Percentiles rank a stretch among this genome's conserved stretches.
Conservation (phyloP, 92 coral and sea anemone species). For the Zoanthus solanderi region DNA sequence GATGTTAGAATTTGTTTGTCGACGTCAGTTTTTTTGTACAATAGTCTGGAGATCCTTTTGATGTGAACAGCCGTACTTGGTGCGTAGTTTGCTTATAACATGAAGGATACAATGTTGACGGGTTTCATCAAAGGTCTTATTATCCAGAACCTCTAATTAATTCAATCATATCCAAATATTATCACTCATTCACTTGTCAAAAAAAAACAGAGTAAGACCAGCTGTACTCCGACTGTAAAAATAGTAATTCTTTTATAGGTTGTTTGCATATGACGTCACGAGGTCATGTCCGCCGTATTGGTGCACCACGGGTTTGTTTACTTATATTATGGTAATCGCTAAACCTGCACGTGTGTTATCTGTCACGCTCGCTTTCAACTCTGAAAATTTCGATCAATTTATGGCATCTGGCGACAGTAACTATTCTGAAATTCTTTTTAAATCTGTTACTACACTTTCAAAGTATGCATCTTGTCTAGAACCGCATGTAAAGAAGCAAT, state of each 20-base stretch:
- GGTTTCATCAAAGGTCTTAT: too few species aligned
- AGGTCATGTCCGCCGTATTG: conserved; percentile 38
- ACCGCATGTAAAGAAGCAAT: conserved; percentile 23
- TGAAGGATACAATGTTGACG: too few species aligned
- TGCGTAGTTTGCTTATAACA: too few species aligned
- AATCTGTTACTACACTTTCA: conserved; percentile 25
- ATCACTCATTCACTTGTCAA: too few species aligned
- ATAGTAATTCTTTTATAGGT: neutral
- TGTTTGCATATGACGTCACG: conserved; percentile 40
- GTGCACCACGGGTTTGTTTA: conserved; percentile 38
- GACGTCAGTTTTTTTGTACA: too few species aligned
- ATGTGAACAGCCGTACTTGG: too few species aligned
- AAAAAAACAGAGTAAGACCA: too few species aligned
- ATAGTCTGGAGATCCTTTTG: too few species aligned
- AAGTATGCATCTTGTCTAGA: conserved; percentile 23
- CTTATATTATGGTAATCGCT: neutral
- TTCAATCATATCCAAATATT: too few species aligned
- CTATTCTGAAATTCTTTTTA: neutral
- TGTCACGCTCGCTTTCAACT: conserved; percentile 18
- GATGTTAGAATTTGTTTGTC: too few species aligned
- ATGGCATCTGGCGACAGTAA: neutral
- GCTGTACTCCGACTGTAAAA: too few species aligned
- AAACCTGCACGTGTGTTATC: conserved; percentile 13
- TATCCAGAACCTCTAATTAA: too few species aligned
- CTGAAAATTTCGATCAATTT: neutral